Percentiles rank a stretch among this genome's conserved stretches.
phyloP scores from a whole-genome alignment of 1,140 invertebrate genomes.

The Uloborus diversus region DNA sequence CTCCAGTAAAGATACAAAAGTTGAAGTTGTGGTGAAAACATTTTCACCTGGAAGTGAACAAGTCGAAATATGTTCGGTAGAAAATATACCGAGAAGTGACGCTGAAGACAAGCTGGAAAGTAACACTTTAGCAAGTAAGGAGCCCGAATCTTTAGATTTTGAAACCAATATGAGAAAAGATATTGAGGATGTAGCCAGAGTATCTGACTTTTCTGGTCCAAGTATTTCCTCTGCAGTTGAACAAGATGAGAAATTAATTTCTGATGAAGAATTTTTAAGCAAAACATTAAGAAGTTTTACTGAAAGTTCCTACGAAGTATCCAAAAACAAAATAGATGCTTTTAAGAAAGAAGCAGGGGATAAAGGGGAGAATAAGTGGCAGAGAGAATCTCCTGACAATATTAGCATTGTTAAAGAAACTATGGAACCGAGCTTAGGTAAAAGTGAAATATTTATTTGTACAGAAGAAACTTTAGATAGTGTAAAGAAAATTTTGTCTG shows the following conservation, averaged over 20 bases:
- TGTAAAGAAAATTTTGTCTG: conserved; percentile 43
- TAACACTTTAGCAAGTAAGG: too few species aligned
- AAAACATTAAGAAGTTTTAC: conserved; percentile 26
- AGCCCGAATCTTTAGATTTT: too few species aligned
- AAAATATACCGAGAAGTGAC: conserved; percentile 17
- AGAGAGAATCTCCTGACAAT: conserved; percentile 45
- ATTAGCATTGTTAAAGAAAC: conserved; percentile 39
- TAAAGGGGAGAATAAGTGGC: conserved; percentile 33
- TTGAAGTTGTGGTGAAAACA: conserved; percentile 37
- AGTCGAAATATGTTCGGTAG: conserved; percentile 46
- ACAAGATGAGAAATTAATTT: background rate
- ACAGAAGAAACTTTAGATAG: conserved; percentile 47
- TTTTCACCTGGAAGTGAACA: conserved; percentile 34
- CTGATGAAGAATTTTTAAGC: conserved; percentile 41
- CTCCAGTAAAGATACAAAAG: conserved; percentile 33
- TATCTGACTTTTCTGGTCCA: background rate
- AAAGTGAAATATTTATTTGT: conserved; percentile 53
- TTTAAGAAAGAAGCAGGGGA: conserved; percentile 36
- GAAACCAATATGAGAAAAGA: background rate
- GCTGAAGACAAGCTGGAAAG: too few species aligned
- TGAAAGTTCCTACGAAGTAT: conserved; percentile 17
- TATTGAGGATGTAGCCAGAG: background rate
- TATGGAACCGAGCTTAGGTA: conserved; percentile 36
- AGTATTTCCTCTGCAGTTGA: too few species aligned
- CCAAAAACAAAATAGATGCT: conserved; percentile 28